Conservation (phyloP, 2,888 invertebrate species). For the Dasypogon diadema region DNA sequence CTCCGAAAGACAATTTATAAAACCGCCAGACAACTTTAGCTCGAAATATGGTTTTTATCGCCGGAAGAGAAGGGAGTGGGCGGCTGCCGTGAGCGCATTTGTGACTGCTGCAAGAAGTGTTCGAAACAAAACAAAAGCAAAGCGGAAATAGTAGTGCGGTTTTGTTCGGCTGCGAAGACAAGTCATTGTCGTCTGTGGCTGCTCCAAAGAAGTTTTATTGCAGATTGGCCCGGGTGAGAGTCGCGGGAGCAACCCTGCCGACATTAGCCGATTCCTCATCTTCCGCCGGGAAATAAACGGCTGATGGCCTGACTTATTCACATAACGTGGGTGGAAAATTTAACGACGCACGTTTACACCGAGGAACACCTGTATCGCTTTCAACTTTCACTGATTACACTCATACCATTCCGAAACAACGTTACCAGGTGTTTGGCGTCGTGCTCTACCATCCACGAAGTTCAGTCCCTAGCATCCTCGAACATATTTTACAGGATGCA, state of each 20-base stretch:
- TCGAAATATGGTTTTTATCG: constrained; percentile 51
- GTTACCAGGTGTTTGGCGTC: constrained; percentile 33
- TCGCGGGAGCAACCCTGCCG: too few species aligned
- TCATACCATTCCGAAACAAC: constrained; percentile 2
- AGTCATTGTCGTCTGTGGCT: not conserved
- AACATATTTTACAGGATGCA: not conserved
- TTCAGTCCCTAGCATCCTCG: not conserved
- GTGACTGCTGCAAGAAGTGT: constrained; percentile 5
- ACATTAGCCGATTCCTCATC: not conserved
- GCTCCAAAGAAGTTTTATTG: not conserved
- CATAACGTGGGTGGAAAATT: constrained; percentile 44
- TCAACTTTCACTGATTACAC: constrained; percentile 46
- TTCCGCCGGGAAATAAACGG: constrained; percentile 28
- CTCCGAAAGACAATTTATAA: constrained; percentile 51
- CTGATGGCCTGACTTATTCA: constrained; percentile 50
- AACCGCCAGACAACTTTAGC: constrained; percentile 51
- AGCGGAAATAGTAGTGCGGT: constrained; percentile 34
- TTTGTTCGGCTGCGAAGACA: constrained; percentile 1
- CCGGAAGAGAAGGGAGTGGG: constrained; percentile 11
- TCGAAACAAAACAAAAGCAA: constrained; percentile 27
- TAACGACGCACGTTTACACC: constrained; percentile 53
- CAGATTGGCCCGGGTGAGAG: too few species aligned
- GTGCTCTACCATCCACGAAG: not conserved
- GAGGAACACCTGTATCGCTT: constrained; percentile 52
- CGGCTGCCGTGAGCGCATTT: constrained; percentile 6